A percentile compares a stretch with the other conserved stretches of the same genome.
Conservation (phyloP, 1,140 invertebrate species). For the Lasioglossum albipes region DNA sequence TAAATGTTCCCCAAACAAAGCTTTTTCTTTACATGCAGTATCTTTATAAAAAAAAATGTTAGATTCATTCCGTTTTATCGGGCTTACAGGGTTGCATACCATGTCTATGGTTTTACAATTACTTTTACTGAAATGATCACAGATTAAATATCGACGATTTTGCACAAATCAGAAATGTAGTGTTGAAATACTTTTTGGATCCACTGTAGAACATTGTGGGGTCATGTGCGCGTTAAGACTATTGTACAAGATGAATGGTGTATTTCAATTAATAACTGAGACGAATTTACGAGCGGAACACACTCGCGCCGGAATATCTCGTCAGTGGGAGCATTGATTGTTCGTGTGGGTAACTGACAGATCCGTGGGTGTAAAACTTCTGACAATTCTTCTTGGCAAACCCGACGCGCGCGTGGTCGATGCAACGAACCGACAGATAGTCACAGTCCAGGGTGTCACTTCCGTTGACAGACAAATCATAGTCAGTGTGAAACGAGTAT, state of each 20-base stretch:
- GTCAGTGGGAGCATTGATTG: slow-evolving; percentile 20
- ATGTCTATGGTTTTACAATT: too few relatives aligned
- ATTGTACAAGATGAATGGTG: slow-evolving; percentile 9
- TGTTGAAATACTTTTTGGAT: too few relatives aligned
- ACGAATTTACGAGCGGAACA: slow-evolving; percentile 20
- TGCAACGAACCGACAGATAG: slow-evolving; percentile 53
- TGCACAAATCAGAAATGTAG: too few relatives aligned
- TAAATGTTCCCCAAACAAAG: too few relatives aligned
- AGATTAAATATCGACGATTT: too few relatives aligned
- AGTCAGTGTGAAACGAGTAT: slow-evolving; percentile 55
- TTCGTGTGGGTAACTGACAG: slow-evolving; percentile 29
- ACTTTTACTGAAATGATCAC: too few relatives aligned
- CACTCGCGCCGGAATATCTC: slow-evolving; percentile 23
- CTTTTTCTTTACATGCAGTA: too few relatives aligned
- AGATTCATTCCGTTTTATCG: too few relatives aligned
- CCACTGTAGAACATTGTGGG: too few relatives aligned
- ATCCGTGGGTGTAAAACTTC: slow-evolving; percentile 52
- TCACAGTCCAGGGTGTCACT: slow-evolving; percentile 54
- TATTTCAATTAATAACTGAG: slow-evolving; percentile 39
- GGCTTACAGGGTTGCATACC: too few relatives aligned
- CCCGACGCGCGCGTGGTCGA: slow-evolving; percentile 48
- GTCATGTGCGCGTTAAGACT: background rate
- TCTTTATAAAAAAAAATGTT: too few relatives aligned
- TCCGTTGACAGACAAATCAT: slow-evolving; percentile 67
- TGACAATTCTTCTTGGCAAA: slow-evolving; percentile 57